Base-by-base conservation (phyloP, 2,797 vertebrate genomes). In the Melanotaenia parkinsoni region DNA sequence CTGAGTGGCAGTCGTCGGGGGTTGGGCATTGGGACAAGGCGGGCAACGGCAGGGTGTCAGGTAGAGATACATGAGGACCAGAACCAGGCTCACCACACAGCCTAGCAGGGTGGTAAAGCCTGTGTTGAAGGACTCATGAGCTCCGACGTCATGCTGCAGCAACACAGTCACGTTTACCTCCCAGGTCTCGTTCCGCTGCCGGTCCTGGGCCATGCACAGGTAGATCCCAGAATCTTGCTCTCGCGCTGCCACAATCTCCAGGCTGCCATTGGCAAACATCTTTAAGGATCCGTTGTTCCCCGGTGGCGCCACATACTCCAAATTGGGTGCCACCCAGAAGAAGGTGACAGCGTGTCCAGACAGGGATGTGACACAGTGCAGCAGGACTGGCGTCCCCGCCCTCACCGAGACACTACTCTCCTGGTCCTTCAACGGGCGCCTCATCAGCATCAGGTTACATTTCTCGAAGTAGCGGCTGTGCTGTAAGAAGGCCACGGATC, bases 71-170 rank as follows among this genome's bases (percentile, higher is more conserved):
- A 98, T 89, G 71, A 99, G 91, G 35, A 99, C 96, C 2, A 99
- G 91, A 58, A 96, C 79, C 70, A 99, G 92, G 89, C 95, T 98
- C 47, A 96, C 96, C 0, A 94, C 93, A 0, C 98, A 99, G 61
- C 97, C 97, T 74, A 99, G 91, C 67, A 99, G 93, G 0, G 98
- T 99, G 0, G 98, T 99, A 80, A 96, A 95, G 5, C 96, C 96
- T 0, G 97, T 99, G 92, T 95, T 99, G 91, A 99, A 99, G 16
- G 94, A 76, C 71, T 97, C 96, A 0, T 70, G 72, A 1, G 12
- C 1, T 0, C 77, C 69, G 0, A 13, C 78, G 0, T 67, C 84
- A 1, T 38, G 84, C 0, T 80, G 84, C 28, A 53, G 69, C 14
- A 88, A 74, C 68, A 99, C 95, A 0, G 96, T 98, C 72, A 99